Conservation (phyloP, 2,113 vertebrate species). For the Sceloporus undulatus region DNA sequence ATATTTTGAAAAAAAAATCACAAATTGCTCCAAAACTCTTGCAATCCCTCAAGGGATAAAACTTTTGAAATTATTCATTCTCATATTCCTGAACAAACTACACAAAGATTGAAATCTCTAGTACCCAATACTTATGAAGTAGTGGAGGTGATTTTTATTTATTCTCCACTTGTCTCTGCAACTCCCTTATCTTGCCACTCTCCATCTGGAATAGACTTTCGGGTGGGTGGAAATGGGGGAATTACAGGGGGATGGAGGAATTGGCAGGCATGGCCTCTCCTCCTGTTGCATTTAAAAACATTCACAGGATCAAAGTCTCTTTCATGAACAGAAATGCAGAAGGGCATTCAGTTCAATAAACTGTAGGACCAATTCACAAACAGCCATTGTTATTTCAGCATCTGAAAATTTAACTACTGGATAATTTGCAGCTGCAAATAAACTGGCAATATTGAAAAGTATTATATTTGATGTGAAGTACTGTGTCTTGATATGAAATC, state of each 20-base stretch:
- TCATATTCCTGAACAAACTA: too few relatives aligned
- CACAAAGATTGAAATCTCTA: too few relatives aligned
- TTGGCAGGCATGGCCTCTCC: not conserved
- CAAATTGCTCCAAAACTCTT: too few relatives aligned
- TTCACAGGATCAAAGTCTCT: not conserved
- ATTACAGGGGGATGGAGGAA: not conserved
- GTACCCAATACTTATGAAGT: not conserved
- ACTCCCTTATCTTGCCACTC: not conserved
- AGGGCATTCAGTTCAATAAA: not conserved
- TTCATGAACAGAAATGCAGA: not conserved
- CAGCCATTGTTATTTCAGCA: not conserved
- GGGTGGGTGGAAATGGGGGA: not conserved
- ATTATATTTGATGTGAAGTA: not conserved
- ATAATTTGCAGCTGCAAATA: not conserved
- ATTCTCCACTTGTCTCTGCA: not conserved
- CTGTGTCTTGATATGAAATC: not conserved
- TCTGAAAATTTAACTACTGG: not conserved
- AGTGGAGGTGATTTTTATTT: not conserved
- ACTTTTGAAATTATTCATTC: too few relatives aligned
- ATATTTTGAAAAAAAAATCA: too few relatives aligned
- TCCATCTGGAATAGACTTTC: not conserved
- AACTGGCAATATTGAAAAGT: not conserved
- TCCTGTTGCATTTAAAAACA: not conserved
- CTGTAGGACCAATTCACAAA: not conserved
- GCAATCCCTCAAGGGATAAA: too few relatives aligned